Conservation (phyloP, 2,797 vertebrate genomes). For the Gephyroberyx darwinii region DNA sequence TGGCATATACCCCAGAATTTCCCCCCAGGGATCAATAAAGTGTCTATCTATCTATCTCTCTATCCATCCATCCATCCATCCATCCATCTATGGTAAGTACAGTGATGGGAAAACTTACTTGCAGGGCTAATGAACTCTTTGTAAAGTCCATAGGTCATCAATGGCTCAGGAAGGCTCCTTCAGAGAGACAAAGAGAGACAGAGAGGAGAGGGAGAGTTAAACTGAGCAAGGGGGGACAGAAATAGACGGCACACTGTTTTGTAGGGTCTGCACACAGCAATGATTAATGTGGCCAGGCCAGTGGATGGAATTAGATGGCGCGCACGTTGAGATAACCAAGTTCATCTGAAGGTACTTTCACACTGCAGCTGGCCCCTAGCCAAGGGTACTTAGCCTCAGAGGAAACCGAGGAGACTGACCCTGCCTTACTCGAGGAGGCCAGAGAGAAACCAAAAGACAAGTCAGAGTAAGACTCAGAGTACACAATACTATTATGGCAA, state of each 20-base stretch:
- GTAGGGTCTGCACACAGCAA: conserved; percentile 78
- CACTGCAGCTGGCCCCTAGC: conserved; percentile 72
- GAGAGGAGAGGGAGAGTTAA: conserved; percentile 58
- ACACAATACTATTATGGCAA: not conserved
- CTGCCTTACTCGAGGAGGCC: conserved; percentile 51
- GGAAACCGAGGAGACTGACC: conserved; percentile 66
- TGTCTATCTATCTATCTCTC: too few relatives aligned
- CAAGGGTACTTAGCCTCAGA: conserved; percentile 71
- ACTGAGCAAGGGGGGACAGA: conserved; percentile 64
- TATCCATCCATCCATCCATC: too few relatives aligned
- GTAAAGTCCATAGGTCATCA: conserved; percentile 97
- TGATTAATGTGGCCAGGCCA: conserved; percentile 81
- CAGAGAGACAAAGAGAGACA: conserved; percentile 54
- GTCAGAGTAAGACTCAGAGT: conserved; percentile 28
- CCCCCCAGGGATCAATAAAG: too few relatives aligned
- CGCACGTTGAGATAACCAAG: conserved; percentile 79
- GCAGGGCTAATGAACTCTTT: conserved; percentile 94
- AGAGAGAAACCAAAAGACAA: conserved; percentile 48
- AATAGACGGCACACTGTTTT: conserved; percentile 79
- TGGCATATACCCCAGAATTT: not conserved
- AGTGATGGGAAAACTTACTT: conserved; percentile 85
- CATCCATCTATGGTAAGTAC: not conserved
- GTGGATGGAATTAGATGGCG: conserved; percentile 79
- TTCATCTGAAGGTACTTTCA: conserved; percentile 84
- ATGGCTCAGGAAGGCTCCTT: conserved; percentile 95